These are phyloP conservation scores for Aspidiotus rigidus DNA, from an alignment of 2,888 invertebrate genomes.

Conservation along the genomic window DNA sequence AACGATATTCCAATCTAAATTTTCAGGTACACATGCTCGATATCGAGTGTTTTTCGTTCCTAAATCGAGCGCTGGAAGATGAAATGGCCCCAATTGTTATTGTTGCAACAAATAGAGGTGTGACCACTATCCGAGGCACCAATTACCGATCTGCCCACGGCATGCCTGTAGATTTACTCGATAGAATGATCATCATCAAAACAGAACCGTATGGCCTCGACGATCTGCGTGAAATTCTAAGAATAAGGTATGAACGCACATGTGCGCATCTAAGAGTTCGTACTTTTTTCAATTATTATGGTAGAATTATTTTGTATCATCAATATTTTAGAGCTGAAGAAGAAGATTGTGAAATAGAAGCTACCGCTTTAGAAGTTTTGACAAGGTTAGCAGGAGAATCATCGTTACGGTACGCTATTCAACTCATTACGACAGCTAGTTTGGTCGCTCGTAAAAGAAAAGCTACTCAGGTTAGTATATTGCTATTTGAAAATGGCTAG, in stretches of 20 bases:
- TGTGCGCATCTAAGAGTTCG: background rate
- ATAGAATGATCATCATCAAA: conserved; percentile 88
- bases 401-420: conserved; percentile 91
- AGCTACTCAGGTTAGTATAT: conserved; percentile 55
- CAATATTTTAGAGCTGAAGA: conserved; percentile 75
- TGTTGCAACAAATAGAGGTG: conserved; percentile 95
- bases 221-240: conserved; percentile 83
- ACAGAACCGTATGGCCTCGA: conserved; percentile 79
- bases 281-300: background rate
- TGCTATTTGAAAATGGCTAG: background rate
- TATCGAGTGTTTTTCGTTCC: conserved; percentile 96
- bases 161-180: conserved; percentile 90
- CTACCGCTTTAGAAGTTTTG: conserved; percentile 79
- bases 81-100: conserved; percentile 97
- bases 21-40: conserved; percentile 88
- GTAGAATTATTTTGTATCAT: background rate
- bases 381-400: conserved; percentile 89
- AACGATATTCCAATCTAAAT: background rate
- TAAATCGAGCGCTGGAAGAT: conserved; percentile 92
- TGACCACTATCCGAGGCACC: conserved; percentile 90
- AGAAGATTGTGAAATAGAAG: conserved; percentile 91
- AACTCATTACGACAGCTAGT: conserved; percentile 89
- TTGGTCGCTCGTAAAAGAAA: conserved; percentile 87
- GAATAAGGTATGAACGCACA: conserved; percentile 53
- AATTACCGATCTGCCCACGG: conserved; percentile 92